Conservation (phyloP, 2,888 invertebrate genomes). For the Lochmaea crataegi region DNA sequence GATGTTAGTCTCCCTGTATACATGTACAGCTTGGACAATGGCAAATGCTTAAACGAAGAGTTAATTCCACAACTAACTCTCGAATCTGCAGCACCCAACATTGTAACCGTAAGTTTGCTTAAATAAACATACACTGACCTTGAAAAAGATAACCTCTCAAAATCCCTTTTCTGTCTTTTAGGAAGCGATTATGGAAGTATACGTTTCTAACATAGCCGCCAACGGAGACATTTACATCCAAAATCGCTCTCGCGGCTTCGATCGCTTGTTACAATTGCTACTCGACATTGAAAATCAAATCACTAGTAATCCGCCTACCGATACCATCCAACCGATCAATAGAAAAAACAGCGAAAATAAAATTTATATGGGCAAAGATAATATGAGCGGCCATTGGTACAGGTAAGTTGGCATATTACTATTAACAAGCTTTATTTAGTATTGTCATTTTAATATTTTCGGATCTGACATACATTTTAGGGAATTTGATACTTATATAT, state of each 20-base stretch:
- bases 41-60: conserved; percentile 56
- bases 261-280: conserved; percentile 56
- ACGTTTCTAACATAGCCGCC: conserved; percentile 62
- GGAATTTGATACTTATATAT: too few species aligned
- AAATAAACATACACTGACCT: neutral
- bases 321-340: conserved; percentile 43
- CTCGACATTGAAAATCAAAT: conserved; percentile 53
- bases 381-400: conserved; percentile 62
- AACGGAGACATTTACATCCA: conserved; percentile 66
- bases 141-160: neutral
- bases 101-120: conserved; percentile 48
- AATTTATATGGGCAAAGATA: conserved; percentile 66
- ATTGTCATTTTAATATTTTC: too few species aligned
- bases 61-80: conserved; percentile 55
- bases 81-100: conserved; percentile 56
- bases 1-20: conserved; percentile 53
- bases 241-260: conserved; percentile 59
- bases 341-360: conserved; percentile 60
- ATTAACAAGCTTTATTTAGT: conserved; percentile 37
- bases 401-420: conserved; percentile 45
- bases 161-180: conserved; percentile 39
- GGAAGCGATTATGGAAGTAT: conserved; percentile 60
- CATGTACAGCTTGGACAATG: conserved; percentile 57
- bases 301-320: conserved; percentile 40
- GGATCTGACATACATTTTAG: too few species aligned